phyloP scores from a whole-genome alignment of 2,888 invertebrate genomes.

The Lordiphosa fenestrarum region DNA sequence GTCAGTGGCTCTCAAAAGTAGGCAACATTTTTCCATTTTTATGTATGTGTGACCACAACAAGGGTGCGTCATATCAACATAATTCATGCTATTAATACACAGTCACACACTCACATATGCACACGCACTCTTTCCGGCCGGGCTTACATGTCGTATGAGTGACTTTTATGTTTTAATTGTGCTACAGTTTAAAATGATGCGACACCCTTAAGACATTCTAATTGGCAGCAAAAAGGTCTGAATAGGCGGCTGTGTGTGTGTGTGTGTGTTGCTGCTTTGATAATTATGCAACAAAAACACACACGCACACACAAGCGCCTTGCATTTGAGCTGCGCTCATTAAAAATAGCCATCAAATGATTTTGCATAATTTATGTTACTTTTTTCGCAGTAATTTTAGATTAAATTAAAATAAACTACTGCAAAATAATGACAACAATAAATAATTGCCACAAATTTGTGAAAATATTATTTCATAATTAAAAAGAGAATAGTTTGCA shows the following conservation, averaged over 20 bases:
- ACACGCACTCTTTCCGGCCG: slow-evolving; percentile 4
- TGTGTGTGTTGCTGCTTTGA: slow-evolving; percentile 5
- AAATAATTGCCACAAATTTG: slow-evolving; percentile 28
- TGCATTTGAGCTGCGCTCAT: slow-evolving; percentile 20
- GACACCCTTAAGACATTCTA: slow-evolving; percentile 45
- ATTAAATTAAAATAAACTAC: slow-evolving; percentile 38
- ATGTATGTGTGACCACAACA: slow-evolving; percentile 23
- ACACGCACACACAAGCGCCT: background rate
- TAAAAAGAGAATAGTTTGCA: slow-evolving; percentile 18
- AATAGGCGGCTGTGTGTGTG: background rate
- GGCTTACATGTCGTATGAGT: slow-evolving; percentile 62
- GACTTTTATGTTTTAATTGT: slow-evolving; percentile 75
- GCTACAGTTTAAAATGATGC: slow-evolving; percentile 56
- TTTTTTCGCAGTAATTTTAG: slow-evolving; percentile 26
- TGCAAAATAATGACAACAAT: slow-evolving; percentile 28
- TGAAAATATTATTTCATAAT: slow-evolving; percentile 40
- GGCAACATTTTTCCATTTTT: slow-evolving; percentile 47
- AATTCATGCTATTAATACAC: slow-evolving; percentile 53
- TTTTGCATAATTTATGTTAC: slow-evolving; percentile 36
- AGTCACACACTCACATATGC: slow-evolving; percentile 6
- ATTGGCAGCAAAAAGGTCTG: slow-evolving; percentile 54
- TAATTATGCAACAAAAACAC: slow-evolving; percentile 15
- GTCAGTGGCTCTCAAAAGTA: slow-evolving; percentile 47
- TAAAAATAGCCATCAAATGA: slow-evolving; percentile 24
- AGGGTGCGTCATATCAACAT: slow-evolving; percentile 48